Conservation (phyloP, 2,797 vertebrate species). For the Orientallactaga sibirica region DNA sequence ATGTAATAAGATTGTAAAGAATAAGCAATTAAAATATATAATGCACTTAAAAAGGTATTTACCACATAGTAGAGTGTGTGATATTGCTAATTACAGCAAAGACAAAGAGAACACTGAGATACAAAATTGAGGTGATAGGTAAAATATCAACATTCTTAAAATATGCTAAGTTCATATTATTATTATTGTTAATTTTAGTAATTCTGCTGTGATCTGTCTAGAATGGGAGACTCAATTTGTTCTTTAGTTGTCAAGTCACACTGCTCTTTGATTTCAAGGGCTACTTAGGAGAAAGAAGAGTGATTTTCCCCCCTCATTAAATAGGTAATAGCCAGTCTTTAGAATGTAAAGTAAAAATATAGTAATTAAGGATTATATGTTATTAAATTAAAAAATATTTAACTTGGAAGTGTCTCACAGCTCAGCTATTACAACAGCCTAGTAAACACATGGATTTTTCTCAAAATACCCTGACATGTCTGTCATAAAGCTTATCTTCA, state of each 20-base stretch:
- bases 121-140: background rate
- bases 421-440: background rate
- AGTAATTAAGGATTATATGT: background rate
- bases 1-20: background rate
- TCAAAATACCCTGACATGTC: background rate
- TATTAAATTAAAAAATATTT: background rate
- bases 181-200: background rate
- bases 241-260: slow-evolving; percentile 13
- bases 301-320: background rate
- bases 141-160: background rate
- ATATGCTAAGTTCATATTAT: background rate
- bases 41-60: background rate
- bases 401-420: background rate
- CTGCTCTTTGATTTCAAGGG: background rate
- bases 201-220: background rate
- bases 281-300: background rate
- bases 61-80: background rate
- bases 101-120: background rate
- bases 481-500: background rate
- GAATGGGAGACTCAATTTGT: background rate
- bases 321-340: background rate
- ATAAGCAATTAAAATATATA: background rate
- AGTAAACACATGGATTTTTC: background rate
- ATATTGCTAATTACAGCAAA: background rate
- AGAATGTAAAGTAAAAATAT: background rate